Conservation (phyloP, 2,797 vertebrate genomes). For the Platyrinchus mystaceus region DNA sequence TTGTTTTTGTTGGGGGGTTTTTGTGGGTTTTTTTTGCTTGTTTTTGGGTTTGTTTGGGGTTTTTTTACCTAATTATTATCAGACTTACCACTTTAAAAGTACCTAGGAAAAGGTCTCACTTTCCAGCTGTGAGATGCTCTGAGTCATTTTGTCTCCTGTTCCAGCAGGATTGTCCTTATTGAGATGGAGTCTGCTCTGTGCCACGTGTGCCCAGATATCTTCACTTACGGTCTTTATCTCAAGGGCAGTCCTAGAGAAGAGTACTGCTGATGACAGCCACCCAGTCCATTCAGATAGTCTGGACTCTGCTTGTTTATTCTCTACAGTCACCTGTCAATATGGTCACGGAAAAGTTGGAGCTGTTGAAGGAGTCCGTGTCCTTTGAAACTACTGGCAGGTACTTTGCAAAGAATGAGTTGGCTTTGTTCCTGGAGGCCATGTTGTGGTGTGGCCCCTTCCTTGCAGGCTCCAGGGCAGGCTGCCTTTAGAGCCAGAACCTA, state of each 20-base stretch:
- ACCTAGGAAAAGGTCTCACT: background rate
- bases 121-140: background rate
- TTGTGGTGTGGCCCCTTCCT: background rate
- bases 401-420: background rate
- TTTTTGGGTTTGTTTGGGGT: background rate
- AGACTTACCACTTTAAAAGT: background rate
- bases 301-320: background rate
- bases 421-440: background rate
- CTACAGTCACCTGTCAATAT: background rate
- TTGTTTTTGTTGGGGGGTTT: fast-evolving
- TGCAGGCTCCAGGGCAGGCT: background rate
- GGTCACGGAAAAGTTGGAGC: background rate
- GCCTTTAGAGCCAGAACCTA: background rate
- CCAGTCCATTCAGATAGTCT: background rate
- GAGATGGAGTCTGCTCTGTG: background rate
- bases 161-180: background rate
- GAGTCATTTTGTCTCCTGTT: background rate
- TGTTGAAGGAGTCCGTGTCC: background rate
- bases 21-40: background rate
- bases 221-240: background rate
- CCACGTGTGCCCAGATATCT: background rate
- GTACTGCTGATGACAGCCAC: background rate
- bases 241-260: background rate
- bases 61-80: background rate
- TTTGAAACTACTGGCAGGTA: background rate